phyloP scores from a whole-genome alignment of 2,888 invertebrate species.

The Eremobia ochroleuca region DNA sequence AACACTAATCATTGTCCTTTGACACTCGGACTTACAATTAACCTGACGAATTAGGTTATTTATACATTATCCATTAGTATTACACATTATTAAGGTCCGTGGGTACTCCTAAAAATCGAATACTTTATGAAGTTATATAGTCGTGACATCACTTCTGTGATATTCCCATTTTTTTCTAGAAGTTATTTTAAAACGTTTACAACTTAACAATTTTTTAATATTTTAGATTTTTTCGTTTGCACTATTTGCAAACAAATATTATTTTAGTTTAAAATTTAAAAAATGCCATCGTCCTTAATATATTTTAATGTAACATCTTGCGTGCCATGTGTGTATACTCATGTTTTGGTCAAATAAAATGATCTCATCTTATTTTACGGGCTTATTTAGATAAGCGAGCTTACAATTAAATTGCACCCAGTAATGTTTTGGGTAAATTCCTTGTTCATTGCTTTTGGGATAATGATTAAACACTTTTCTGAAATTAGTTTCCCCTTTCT shows the following conservation, averaged over 20 bases:
- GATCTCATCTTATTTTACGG: background rate
- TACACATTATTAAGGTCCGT: too few relatives aligned
- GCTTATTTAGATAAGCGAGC: conserved; percentile 8
- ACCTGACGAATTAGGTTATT: too few relatives aligned
- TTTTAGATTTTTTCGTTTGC: background rate
- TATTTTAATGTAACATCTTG: background rate
- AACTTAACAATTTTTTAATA: background rate
- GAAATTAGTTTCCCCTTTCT: background rate
- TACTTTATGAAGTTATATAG: too few relatives aligned
- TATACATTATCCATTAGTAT: too few relatives aligned
- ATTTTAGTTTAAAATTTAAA: too few relatives aligned
- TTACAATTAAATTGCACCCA: conserved; percentile 43
- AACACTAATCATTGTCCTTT: too few relatives aligned
- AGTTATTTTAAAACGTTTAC: too few relatives aligned
- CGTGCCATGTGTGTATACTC: background rate
- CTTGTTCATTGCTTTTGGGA: background rate
- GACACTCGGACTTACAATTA: too few relatives aligned
- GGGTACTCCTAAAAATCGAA: too few relatives aligned
- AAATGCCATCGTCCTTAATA: background rate
- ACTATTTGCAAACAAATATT: too few relatives aligned
- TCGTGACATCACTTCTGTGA: too few relatives aligned
- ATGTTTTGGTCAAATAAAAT: background rate
- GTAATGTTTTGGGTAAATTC: background rate
- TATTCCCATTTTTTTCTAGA: too few relatives aligned
- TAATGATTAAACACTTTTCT: background rate